Conservation (phyloP, 2,113 vertebrate genomes). For the Gymnocephalus cernua region DNA sequence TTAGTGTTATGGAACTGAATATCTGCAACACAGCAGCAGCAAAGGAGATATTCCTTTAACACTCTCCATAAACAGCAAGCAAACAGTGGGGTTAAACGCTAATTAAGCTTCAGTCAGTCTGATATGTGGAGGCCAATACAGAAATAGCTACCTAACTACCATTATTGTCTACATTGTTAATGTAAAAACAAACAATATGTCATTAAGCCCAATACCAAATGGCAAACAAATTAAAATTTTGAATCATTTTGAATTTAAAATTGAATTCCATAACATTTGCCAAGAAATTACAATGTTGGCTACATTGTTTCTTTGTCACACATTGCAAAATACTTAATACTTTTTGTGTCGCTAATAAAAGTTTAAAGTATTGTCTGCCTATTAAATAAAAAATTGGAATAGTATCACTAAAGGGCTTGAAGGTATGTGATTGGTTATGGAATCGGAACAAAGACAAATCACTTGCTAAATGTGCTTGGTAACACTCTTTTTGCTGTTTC, state of each 20-base stretch:
- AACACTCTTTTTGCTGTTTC: background rate
- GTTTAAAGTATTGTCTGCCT: background rate
- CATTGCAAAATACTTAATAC: background rate
- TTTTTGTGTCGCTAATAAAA: background rate
- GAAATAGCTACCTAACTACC: background rate
- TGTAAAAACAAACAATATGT: too few relatives aligned
- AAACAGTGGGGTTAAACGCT: background rate
- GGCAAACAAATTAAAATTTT: background rate
- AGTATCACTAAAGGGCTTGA: background rate
- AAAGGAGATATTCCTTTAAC: background rate
- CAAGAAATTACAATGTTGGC: background rate
- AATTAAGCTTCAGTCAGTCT: background rate
- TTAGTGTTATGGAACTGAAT: background rate
- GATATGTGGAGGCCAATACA: background rate
- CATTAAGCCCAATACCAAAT: background rate
- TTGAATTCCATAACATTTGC: background rate
- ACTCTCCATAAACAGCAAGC: too few relatives aligned
- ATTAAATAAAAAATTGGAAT: background rate
- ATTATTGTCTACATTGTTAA: background rate
- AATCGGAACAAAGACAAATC: background rate
- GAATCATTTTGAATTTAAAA: background rate
- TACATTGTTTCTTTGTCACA: background rate
- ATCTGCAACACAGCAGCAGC: background rate
- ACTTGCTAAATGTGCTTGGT: background rate
- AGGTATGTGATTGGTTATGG: too few relatives aligned